These are phyloP conservation scores for Gallinago stenura DNA, from an alignment of 2,797 vertebrate species.

Conservation along the genomic window DNA sequence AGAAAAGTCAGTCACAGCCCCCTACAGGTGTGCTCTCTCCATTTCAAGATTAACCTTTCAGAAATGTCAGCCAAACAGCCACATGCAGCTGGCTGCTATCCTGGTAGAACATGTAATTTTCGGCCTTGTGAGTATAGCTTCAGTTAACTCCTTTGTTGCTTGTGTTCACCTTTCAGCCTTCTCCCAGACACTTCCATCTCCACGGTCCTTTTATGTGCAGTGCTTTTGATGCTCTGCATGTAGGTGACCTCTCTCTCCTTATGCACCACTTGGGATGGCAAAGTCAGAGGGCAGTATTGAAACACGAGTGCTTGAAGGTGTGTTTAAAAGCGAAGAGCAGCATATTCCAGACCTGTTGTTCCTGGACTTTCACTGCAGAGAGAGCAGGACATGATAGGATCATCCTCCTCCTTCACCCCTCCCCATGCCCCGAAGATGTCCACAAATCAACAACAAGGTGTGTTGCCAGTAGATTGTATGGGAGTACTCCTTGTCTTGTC, in stretches of 20 bases:
- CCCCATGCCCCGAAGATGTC: background rate
- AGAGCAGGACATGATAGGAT: background rate
- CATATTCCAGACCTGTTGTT: background rate
- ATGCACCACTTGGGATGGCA: background rate
- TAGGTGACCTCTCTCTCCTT: background rate
- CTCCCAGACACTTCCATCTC: background rate
- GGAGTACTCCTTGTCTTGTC: background rate
- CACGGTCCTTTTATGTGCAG: background rate
- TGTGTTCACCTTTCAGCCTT: background rate
- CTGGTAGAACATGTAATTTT: background rate
- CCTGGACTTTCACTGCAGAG: background rate
- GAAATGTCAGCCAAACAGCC: conserved; percentile 57
- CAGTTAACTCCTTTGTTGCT: conserved; percentile 29
- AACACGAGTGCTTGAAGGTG: background rate
- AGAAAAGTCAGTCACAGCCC: background rate
- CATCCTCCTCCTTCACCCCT: background rate
- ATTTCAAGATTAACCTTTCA: conserved; percentile 55
- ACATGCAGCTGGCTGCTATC: background rate
- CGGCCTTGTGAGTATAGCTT: background rate
- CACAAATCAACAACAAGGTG: background rate
- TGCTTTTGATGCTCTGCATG: background rate
- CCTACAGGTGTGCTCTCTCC: background rate
- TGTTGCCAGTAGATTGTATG: background rate
- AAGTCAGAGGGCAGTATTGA: conserved; percentile 30
- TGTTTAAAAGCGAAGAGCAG: background rate